A percentile compares a stretch with the other conserved stretches of the same genome.
phyloP scores from a whole-genome alignment of 2,888 invertebrate genomes.

The Strigamia transsilvanica region DNA sequence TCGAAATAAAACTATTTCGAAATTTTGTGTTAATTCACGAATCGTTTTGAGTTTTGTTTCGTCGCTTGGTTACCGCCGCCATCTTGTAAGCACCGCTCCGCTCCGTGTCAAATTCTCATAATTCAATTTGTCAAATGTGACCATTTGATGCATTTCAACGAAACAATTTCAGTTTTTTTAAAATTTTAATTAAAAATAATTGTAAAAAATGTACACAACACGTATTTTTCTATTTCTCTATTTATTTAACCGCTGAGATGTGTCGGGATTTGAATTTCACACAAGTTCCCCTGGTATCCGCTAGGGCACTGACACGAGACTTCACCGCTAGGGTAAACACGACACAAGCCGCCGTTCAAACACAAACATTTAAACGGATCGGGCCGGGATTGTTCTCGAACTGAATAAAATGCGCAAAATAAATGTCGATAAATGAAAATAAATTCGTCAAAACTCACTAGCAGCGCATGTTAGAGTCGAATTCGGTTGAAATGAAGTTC shows the following conservation, averaged over 20 bases:
- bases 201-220: neutral
- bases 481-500: slow-evolving; percentile 57
- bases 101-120: no score
- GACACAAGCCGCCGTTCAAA: slow-evolving; percentile 85
- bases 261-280: slow-evolving; percentile 68
- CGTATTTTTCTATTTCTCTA: neutral
- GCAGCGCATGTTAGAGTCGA: slow-evolving; percentile 54
- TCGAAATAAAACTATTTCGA: no score
- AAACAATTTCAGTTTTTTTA: no score
- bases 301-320: slow-evolving; percentile 75
- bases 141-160: no score
- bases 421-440: neutral
- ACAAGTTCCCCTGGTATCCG: slow-evolving; percentile 77
- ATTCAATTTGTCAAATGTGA: no score
- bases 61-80: no score
- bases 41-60: no score
- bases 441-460: slow-evolving; percentile 48
- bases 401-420: slow-evolving; percentile 62
- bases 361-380: slow-evolving; percentile 82
- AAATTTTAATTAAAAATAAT: neutral
- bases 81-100: no score
- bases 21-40: no score
- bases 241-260: slow-evolving; percentile 14
- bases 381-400: slow-evolving; percentile 77
- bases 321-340: slow-evolving; percentile 63